Evolutionary conservation across 2,797 vertebrate genomes (phyloP).

Genomic region (Mallotus villosus): DNA sequence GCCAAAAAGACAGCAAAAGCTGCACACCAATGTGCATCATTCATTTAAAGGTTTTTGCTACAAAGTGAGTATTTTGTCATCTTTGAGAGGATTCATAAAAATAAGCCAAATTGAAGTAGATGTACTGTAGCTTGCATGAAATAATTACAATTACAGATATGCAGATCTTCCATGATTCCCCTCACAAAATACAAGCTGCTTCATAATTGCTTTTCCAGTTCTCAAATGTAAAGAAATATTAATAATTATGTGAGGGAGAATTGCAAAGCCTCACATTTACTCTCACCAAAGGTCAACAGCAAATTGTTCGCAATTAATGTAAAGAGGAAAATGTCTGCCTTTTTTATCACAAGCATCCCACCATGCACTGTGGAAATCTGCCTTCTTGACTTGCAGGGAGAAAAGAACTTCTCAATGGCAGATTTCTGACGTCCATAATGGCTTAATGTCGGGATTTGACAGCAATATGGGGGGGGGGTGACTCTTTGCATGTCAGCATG

Average conservation of each 20-base stretch:
- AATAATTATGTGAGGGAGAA: constrained; percentile 55
- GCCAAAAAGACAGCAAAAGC: neutral
- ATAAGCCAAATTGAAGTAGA: neutral
- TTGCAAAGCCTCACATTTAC: constrained; percentile 49
- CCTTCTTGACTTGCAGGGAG: constrained; percentile 64
- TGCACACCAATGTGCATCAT: neutral
- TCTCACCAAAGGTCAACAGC: constrained; percentile 69
- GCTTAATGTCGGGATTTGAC: constrained; percentile 84
- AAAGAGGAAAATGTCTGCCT: constrained; percentile 65
- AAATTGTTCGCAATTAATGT: constrained; percentile 75
- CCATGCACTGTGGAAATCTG: constrained; percentile 60
- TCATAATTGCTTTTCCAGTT: constrained; percentile 32
- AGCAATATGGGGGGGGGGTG: constrained; percentile 74
- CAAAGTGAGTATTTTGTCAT: neutral
- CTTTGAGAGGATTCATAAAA: neutral
- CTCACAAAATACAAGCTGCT: constrained; percentile 29
- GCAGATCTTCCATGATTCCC: constrained; percentile 18
- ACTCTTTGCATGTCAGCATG: constrained; percentile 77
- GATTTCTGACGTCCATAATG: constrained; percentile 86
- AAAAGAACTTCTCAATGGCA: constrained; percentile 73
- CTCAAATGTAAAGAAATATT: constrained; percentile 46
- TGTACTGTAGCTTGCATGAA: neutral
- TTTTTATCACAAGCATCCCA: constrained; percentile 53
- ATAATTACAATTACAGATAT: constrained; percentile 39
- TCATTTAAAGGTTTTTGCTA: neutral